phyloP scores from a whole-genome alignment of 2,888 invertebrate genomes.

The Gnatocerus cornutus region DNA sequence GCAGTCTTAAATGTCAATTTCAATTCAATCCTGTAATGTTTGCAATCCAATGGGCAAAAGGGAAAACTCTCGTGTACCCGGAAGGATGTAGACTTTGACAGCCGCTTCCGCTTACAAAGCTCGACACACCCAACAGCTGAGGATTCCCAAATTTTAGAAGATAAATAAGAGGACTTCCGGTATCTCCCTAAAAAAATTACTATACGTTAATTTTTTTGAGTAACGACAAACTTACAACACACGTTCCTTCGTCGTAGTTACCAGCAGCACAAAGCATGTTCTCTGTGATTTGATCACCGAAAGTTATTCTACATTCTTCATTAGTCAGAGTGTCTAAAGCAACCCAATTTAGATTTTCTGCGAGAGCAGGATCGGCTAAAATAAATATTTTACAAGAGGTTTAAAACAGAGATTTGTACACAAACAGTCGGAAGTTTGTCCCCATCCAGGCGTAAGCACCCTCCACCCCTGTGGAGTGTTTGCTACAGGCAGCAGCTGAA shows the following conservation, averaged over 20 bases:
- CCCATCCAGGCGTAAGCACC: constrained; percentile 16
- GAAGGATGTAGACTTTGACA: constrained; percentile 26
- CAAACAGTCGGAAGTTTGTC: constrained; percentile 32
- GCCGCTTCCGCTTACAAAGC: constrained; percentile 9
- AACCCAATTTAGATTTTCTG: constrained; percentile 4
- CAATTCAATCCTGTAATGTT: constrained; percentile 16
- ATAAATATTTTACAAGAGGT: no score
- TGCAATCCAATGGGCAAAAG: constrained; percentile 15
- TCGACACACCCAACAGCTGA: constrained; percentile 9
- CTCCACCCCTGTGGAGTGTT: no score
- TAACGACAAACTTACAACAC: background rate
- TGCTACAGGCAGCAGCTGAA: no score
- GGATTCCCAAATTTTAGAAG: background rate
- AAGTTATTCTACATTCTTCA: constrained; percentile 10
- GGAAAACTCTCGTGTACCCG: constrained; percentile 20
- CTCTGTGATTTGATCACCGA: constrained; percentile 14
- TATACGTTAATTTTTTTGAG: background rate
- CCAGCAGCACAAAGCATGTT: constrained; percentile 27
- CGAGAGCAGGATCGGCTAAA: constrained; percentile 11
- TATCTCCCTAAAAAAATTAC: constrained; percentile 17
- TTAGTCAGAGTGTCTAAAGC: constrained; percentile 3
- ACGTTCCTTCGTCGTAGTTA: constrained; percentile 17
- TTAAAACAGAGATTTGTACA: background rate
- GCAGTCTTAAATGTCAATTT: no score
- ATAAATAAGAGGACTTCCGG: constrained; percentile 6